Evolutionary conservation across 2,888 invertebrate species (phyloP), one percentile per base, ranked within the genome.

Genomic region (Busseola fusca): DNA sequence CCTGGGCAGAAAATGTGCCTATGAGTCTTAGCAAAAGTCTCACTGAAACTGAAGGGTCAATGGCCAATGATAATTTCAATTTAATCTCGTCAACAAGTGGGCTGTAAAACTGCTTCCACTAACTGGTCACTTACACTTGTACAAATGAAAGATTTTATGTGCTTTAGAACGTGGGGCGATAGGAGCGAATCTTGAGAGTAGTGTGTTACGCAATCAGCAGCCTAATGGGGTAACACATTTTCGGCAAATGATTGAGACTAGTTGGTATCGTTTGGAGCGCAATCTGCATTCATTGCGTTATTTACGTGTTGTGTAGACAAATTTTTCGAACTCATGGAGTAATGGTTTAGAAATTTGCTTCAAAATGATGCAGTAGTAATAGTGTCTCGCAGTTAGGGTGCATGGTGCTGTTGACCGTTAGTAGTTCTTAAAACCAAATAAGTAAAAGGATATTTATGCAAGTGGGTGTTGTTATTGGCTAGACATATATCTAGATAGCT

Each of bases 61-160:
- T 68, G 88, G 69, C 85, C 88, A 85, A 69, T 84, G 86, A 86
- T 87, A 86, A 86, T 84, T 84, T 83, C 84, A 86, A 90, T 90
- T 89, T 88, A 89, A 79, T 84, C 85, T 78, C 66, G 62, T 72
- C 60, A 64, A 70, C 67, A 60, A 71, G 72, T 65, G 78, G 71
- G 65, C 48, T 69, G 74, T 65, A 74, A n/a, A 76, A 57, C 57
- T 69, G 68, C 60, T 68, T 60, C 71, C 30, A 57, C 52, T 70
- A 62, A 71, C 74, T 72, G 69, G 70, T 64, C 64, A 76, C 64
- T 68, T 64, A 74, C 64, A 74, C 64, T 68, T 64, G 76, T 56
- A 65, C 48, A 66, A 74, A 75, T 63, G 59, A 64, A 52, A 75
- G 64, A 70, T 74, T 81, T 76, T 74, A 84, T 78, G 82, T 42